These are phyloP conservation scores for Chaetodon trifascialis DNA, from an alignment of 2,113 vertebrate species.

Conservation along the genomic window DNA sequence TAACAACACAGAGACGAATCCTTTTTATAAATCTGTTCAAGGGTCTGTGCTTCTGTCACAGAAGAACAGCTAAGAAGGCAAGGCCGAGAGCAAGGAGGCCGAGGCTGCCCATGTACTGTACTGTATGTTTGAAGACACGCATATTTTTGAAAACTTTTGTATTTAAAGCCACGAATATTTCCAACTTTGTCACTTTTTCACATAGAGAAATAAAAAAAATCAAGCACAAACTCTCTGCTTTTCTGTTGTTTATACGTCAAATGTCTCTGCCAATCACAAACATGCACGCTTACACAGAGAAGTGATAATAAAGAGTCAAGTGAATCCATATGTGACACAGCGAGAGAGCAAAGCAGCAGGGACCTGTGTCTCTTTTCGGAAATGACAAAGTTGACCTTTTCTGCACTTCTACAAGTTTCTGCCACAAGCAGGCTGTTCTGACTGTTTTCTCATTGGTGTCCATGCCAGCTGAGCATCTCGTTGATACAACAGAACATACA, in stretches of 20 bases:
- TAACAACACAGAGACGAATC: constrained; percentile 28
- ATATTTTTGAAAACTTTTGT: constrained; percentile 79
- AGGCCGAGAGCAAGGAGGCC: neutral
- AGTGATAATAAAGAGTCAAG: neutral
- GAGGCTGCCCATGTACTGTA: constrained; percentile 34
- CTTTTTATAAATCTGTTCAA: constrained; percentile 25
- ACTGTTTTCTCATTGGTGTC: neutral
- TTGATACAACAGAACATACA: neutral
- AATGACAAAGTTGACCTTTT: neutral
- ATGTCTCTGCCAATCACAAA: neutral
- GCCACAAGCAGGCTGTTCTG: neutral
- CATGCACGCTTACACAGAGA: neutral
- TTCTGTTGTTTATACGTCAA: constrained; percentile 18
- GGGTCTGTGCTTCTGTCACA: constrained; percentile 6
- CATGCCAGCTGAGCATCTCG: neutral
- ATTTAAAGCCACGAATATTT: constrained; percentile 75
- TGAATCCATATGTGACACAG: constrained; percentile 4
- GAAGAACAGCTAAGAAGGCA: neutral
- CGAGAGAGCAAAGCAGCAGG: neutral
- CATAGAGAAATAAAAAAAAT: constrained; percentile 69
- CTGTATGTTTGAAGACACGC: constrained; percentile 63
- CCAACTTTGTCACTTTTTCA: constrained; percentile 76
- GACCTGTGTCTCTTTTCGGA: neutral
- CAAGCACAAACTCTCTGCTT: constrained; percentile 43
- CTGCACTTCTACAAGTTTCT: neutral